Conservation (phyloP, 2,113 vertebrate species). For the Notothenia coriiceps region DNA sequence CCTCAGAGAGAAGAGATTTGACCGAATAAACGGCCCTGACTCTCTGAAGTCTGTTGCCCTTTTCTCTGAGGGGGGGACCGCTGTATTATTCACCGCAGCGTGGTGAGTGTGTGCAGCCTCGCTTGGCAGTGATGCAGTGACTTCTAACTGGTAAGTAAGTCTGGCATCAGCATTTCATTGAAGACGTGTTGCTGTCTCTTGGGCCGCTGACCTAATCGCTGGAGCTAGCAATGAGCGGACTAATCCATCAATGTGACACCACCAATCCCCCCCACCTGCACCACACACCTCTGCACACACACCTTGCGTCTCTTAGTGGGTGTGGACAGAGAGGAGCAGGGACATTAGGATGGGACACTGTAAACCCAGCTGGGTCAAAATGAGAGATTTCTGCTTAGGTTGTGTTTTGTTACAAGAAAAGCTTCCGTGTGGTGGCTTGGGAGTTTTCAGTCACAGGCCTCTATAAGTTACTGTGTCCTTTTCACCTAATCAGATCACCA, state of each 20-base stretch:
- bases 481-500: slow-evolving; percentile 52
- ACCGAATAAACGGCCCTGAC: slow-evolving; percentile 22
- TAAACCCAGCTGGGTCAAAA: slow-evolving; percentile 18
- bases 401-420: background rate
- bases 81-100: slow-evolving; percentile 53
- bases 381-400: slow-evolving; percentile 8
- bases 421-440: background rate
- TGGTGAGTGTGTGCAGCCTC: slow-evolving; percentile 17
- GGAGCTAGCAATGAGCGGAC: slow-evolving; percentile 72
- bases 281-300: slow-evolving; percentile 26
- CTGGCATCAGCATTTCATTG: slow-evolving; percentile 75
- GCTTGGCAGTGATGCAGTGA: slow-evolving; percentile 70
- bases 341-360: background rate
- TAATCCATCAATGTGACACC: slow-evolving; percentile 80
- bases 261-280: slow-evolving; percentile 29
- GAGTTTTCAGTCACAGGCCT: slow-evolving; percentile 18
- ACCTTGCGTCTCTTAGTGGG: slow-evolving; percentile 8
- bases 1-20: slow-evolving; percentile 39
- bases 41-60: slow-evolving; percentile 37
- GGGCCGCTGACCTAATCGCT: slow-evolving; percentile 77
- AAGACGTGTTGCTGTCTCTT: slow-evolving; percentile 68
- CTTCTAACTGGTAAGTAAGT: slow-evolving; percentile 70
- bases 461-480: slow-evolving; percentile 40
- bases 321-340: slow-evolving; percentile 15
- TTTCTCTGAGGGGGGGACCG: slow-evolving; percentile 32